phyloP scores from a whole-genome alignment of 2,888 invertebrate genomes.

The Cremastinae sp. region DNA sequence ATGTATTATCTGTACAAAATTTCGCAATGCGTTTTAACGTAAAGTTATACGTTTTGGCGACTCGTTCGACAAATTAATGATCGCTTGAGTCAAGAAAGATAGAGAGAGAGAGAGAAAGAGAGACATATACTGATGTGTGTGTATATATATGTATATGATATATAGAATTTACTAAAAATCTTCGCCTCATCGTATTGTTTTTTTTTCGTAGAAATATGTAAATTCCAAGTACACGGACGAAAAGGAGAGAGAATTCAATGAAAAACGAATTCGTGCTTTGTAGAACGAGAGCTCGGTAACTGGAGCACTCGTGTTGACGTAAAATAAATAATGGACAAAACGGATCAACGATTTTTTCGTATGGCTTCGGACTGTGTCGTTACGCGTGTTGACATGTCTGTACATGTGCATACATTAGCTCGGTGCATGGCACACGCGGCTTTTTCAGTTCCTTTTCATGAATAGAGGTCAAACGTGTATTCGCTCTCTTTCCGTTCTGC shows the following conservation, averaged over 20 bases:
- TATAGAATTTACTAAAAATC: slow-evolving; percentile 5
- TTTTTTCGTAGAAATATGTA: background rate
- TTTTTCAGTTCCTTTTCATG: no score
- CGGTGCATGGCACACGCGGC: background rate
- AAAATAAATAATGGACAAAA: slow-evolving; percentile 36
- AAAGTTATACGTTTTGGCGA: slow-evolving; percentile 39
- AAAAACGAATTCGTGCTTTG: background rate
- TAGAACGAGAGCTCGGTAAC: slow-evolving; percentile 8
- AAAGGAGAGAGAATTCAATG: background rate
- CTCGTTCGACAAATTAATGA: background rate
- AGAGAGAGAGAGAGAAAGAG: no score
- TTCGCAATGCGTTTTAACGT: slow-evolving; percentile 33
- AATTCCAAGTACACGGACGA: no score
- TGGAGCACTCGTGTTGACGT: slow-evolving; percentile 24
- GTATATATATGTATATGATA: slow-evolving; percentile 3
- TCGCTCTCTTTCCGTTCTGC: slow-evolving; percentile 12
- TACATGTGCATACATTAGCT: background rate
- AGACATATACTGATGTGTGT: no score
- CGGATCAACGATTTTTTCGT: slow-evolving; percentile 28
- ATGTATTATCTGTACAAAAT: slow-evolving; percentile 56
- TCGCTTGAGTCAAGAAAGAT: background rate
- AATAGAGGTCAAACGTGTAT: slow-evolving; percentile 6
- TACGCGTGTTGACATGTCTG: background rate
- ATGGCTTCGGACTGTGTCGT: slow-evolving; percentile 16
- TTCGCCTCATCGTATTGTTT: background rate